Evolutionary conservation across 2,797 vertebrate genomes (phyloP), one percentile per base, ranked within the genome.

Genomic region (Lindbergichthys nudifrons): DNA sequence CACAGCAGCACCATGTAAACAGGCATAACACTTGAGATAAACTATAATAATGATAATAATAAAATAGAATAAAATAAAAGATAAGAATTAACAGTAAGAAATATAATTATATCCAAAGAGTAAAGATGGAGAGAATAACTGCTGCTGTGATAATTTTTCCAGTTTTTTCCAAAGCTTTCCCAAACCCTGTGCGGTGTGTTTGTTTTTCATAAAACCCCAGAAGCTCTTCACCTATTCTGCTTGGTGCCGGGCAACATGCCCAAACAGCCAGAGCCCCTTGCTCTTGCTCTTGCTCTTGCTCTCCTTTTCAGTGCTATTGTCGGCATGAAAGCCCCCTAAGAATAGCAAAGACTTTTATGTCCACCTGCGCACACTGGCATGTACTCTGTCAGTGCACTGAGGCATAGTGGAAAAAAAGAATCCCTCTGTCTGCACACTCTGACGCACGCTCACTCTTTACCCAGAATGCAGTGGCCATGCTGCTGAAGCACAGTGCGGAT

Each of bases 401-500:
- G 19, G 13, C 30, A 50, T 43, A 26, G 71, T 39, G 8, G 30
- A 59, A 64, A 54, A 65, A 36, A 36, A 36, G 2, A 9, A 36
- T 18, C 19, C n/a, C 2, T 63, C 36, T 42, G 66, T 79, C 64
- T 69, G 32, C 71, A 39, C 45, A 43, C 32, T 18, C 64, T 79
- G 64, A 80, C 59, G 53, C 15, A 3, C n/a, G 36, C 53, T 45
- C 42, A 0, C 46, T 74, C 47, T 59, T 16, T 39, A 5, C 68
- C 45, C 69, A 96, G 98, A 96, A 98, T 85, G 97, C 97, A 26
- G 97, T 99, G 90, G 93, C 96, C 78, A 94, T 97, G 89, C 89
- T 99, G 90, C 87, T 99, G 87, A 98, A 98, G 82, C 97, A 99
- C 94, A 98, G 97, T 52, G 97, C 97, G 0, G 98, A 99, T 79